Evolutionary conservation across 2,888 invertebrate species (phyloP).

Genomic region (Mermis nigrescens): DNA sequence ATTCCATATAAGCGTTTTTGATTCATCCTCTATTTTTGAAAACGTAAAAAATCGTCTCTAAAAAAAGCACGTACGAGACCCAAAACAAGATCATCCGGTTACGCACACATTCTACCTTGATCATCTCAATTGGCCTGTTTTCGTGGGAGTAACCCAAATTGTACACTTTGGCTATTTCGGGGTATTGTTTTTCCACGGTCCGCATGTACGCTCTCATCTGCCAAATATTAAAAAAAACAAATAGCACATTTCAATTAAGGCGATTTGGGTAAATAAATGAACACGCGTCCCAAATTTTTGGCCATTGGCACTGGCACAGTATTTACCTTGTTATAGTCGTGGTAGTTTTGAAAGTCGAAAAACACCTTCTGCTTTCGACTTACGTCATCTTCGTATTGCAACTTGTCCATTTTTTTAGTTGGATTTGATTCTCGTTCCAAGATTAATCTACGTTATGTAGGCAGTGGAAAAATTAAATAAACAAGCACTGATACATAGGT

Average conservation of each 20-base stretch:
- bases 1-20: too few species aligned
- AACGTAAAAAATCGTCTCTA: too few species aligned
- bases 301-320: not conserved
- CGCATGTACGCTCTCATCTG: conserved; percentile 26
- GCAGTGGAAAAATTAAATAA: too few species aligned
- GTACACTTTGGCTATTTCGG: conserved; percentile 23
- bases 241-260: not conserved
- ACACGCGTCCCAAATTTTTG: not conserved
- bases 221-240: conserved; percentile 11
- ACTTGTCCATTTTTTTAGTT: not conserved
- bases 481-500: too few species aligned
- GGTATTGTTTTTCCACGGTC: conserved; percentile 21
- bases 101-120: conserved; percentile 27
- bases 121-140: conserved; percentile 23
- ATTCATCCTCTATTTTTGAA: too few species aligned
- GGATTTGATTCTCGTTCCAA: conserved; percentile 21
- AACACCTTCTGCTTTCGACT: not conserved
- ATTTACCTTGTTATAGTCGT: not conserved
- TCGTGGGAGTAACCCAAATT: conserved; percentile 25
- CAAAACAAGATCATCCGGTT: too few species aligned
- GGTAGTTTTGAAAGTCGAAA: not conserved
- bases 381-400: not conserved
- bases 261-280: too few species aligned
- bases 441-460: conserved; percentile 25
- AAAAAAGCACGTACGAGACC: too few species aligned